phyloP scores from a whole-genome alignment of 2,113 vertebrate genomes.

The Sialia sialis region DNA sequence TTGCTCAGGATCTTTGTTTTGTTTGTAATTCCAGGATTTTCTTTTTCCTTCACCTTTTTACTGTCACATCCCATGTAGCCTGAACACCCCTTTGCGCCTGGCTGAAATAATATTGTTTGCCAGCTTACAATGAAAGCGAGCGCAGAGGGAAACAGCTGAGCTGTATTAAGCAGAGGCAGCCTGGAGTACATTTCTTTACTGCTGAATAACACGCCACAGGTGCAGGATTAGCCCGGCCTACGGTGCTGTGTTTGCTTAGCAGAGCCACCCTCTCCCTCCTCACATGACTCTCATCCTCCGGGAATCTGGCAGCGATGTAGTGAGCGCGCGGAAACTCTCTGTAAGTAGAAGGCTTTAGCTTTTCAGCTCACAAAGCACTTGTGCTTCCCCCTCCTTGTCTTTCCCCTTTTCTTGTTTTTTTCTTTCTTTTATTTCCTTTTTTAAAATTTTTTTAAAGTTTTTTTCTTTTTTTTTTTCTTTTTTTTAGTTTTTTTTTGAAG shows the following conservation, averaged over 20 bases:
- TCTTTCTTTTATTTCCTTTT: neutral
- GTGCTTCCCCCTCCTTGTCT: accelerated
- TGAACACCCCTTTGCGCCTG: constrained; percentile 24
- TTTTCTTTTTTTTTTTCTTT: no score
- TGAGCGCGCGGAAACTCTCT: neutral
- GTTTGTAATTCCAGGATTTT: constrained; percentile 21
- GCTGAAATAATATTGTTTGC: constrained; percentile 53
- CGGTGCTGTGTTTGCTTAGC: constrained; percentile 74
- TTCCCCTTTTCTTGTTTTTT: neutral
- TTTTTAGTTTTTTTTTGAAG: neutral
- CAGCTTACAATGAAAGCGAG: constrained; percentile 72
- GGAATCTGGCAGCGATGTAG: constrained; percentile 36
- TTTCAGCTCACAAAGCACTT: constrained; percentile 5
- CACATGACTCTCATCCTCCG: constrained; percentile 62
- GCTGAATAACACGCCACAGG: constrained; percentile 80
- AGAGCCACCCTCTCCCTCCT: constrained; percentile 52
- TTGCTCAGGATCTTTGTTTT: constrained; percentile 13
- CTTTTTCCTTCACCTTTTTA: constrained; percentile 55
- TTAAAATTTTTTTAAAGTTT: no score
- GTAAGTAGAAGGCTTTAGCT: constrained; percentile 53
- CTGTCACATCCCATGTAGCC: constrained; percentile 43
- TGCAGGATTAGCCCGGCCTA: constrained; percentile 78
- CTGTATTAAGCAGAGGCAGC: constrained; percentile 65
- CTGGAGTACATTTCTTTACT: constrained; percentile 58
- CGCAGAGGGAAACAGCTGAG: constrained; percentile 75